phyloP scores from a whole-genome alignment of 2,888 invertebrate genomes.

The Leptinotarsa juncta region DNA sequence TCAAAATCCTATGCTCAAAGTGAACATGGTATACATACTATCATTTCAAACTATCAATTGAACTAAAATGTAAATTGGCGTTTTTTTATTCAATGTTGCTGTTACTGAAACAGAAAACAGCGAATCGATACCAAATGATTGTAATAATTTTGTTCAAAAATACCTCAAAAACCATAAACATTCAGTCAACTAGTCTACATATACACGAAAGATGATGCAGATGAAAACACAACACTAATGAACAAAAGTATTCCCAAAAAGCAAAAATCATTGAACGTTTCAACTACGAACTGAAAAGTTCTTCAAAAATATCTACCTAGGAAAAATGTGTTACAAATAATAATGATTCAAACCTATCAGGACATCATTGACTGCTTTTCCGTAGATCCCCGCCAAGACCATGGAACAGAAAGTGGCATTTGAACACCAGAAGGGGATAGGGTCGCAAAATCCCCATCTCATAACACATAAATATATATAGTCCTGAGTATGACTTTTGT shows the following conservation, averaged over 20 bases:
- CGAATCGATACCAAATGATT: too few species aligned
- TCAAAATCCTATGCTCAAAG: not conserved
- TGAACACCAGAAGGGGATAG: conserved; percentile 27
- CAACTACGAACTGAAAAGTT: conserved; percentile 36
- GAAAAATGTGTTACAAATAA: conserved; percentile 49
- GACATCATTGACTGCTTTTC: conserved; percentile 66
- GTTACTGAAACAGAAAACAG: too few species aligned
- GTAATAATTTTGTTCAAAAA: not conserved
- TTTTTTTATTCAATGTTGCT: too few species aligned
- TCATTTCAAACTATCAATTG: not conserved
- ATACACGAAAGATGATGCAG: conserved; percentile 2
- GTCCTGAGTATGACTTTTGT: not conserved
- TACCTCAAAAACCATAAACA: not conserved
- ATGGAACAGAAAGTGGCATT: conserved; percentile 59
- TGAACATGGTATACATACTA: not conserved
- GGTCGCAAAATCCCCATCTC: conserved; percentile 24
- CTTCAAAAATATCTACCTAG: conserved; percentile 32
- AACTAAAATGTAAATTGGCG: not conserved
- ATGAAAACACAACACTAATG: conserved; percentile 5
- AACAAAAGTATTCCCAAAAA: conserved; percentile 10
- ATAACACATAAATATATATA: conserved; percentile 31
- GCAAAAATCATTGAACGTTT: conserved; percentile 19
- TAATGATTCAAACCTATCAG: conserved; percentile 65
- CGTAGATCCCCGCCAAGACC: conserved; percentile 55
- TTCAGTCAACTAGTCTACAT: not conserved